Percentiles rank a stretch among this genome's conserved stretches.
These are phyloP conservation scores for Lepidotrigona ventralis DNA, from an alignment of 1,140 invertebrate genomes.

Conservation along the genomic window DNA sequence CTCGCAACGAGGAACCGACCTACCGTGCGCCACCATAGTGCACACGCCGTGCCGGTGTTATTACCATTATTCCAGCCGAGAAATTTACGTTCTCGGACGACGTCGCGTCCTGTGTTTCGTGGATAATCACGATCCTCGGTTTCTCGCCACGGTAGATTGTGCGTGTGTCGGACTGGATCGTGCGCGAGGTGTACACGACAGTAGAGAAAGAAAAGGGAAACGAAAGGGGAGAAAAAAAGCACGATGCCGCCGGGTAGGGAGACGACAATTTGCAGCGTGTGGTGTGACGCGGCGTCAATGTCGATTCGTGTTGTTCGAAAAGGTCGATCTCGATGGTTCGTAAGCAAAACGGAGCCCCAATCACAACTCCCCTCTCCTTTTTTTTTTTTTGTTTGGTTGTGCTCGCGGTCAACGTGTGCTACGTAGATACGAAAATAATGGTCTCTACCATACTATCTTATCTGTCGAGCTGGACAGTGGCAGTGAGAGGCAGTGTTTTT, in stretches of 20 bases:
- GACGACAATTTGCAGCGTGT: slow-evolving; percentile 31
- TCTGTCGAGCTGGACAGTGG: slow-evolving; percentile 19
- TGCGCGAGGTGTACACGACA: slow-evolving; percentile 27
- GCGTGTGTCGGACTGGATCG: not conserved
- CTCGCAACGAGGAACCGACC: slow-evolving; percentile 21
- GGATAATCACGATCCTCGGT: not conserved
- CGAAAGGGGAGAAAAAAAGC: not conserved
- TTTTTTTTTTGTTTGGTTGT: slow-evolving; percentile 13
- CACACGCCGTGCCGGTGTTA: slow-evolving; percentile 56
- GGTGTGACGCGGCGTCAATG: slow-evolving; percentile 49
- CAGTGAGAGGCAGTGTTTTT: slow-evolving; percentile 40
- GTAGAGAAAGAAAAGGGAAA: not conserved
- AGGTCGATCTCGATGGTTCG: slow-evolving; percentile 1
- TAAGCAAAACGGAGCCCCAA: not conserved
- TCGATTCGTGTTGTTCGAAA: slow-evolving; percentile 17
- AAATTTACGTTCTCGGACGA: slow-evolving; percentile 1
- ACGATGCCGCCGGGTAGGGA: slow-evolving; percentile 36
- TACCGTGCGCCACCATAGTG: slow-evolving; percentile 60
- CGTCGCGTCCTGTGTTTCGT: not conserved
- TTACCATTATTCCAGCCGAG: not conserved
- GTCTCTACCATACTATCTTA: slow-evolving; percentile 1
- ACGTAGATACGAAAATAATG: slow-evolving; percentile 26
- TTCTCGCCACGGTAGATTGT: not conserved
- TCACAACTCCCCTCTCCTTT: not conserved
- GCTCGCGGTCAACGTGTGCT: slow-evolving; percentile 31